phyloP scores from a whole-genome alignment of 2,888 invertebrate genomes.

The Lepidochrysops patricia region DNA sequence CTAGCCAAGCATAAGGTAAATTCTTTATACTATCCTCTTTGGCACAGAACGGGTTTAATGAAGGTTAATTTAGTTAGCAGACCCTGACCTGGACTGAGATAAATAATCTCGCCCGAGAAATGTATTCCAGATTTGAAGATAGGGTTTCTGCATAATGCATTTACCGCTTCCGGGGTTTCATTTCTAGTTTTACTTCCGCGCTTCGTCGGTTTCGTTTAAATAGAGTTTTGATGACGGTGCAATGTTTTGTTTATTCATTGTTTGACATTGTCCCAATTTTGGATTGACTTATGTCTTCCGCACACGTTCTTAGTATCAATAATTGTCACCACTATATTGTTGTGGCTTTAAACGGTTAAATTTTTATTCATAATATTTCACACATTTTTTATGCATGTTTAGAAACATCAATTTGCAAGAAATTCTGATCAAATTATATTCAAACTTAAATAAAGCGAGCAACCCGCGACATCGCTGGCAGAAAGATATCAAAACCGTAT shows the following conservation, averaged over 20 bases:
- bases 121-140: background rate
- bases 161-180: background rate
- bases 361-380: too few species aligned
- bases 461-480: too few species aligned
- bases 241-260: background rate
- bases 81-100: slow-evolving; percentile 7
- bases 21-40: slow-evolving; percentile 2
- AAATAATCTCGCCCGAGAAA: background rate
- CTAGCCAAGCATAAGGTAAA: background rate
- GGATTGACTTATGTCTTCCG: too few species aligned
- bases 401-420: background rate
- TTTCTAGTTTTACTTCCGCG: background rate
- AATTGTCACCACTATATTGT: too few species aligned
- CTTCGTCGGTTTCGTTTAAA: background rate
- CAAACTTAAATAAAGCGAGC: too few species aligned
- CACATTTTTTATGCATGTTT: too few species aligned
- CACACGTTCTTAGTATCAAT: too few species aligned
- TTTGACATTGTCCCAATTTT: background rate
- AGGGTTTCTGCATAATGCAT: background rate
- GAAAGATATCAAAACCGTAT: too few species aligned
- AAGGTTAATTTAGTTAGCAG: slow-evolving; percentile 13
- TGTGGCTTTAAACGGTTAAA: too few species aligned
- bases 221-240: too few species aligned
- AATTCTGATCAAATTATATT: background rate
- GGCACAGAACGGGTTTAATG: slow-evolving; percentile 2